These are phyloP conservation scores for Pandemis corylana DNA, from an alignment of 2,888 invertebrate species.

Conservation along the genomic window DNA sequence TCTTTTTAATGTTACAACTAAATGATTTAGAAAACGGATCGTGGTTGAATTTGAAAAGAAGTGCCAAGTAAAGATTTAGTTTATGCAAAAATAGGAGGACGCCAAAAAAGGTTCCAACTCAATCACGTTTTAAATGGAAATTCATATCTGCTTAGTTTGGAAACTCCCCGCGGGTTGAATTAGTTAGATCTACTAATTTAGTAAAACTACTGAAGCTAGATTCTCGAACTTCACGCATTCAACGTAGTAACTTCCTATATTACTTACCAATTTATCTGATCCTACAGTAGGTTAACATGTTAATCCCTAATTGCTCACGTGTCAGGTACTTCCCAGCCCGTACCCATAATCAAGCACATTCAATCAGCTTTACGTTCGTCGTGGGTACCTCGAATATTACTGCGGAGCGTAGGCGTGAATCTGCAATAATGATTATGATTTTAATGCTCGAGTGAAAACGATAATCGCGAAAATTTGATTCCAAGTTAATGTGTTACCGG, in stretches of 20 bases:
- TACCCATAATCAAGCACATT: conserved; percentile 36
- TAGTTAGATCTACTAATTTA: conserved; percentile 6
- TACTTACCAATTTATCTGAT: conserved; percentile 15
- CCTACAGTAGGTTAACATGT: conserved; percentile 16
- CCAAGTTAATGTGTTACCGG: background rate
- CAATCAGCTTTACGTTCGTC: conserved; percentile 39
- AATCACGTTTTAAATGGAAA: background rate
- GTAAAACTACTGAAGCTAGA: conserved; percentile 1
- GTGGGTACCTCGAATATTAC: conserved; percentile 25
- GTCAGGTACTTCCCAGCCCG: conserved; percentile 28
- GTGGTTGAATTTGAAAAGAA: background rate
- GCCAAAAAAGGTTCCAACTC: background rate
- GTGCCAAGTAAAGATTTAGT: background rate
- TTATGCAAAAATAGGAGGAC: background rate
- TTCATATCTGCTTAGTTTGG: background rate
- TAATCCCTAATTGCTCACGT: conserved; percentile 28
- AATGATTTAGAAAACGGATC: background rate
- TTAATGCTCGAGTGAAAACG: conserved; percentile 33
- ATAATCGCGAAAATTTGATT: conserved; percentile 26
- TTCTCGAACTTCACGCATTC: conserved; percentile 8
- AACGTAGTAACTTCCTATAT: background rate
- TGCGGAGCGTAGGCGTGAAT: conserved; percentile 22
- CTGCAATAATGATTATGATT: conserved; percentile 39
- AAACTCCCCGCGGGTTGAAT: background rate
- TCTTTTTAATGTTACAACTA: background rate